These are phyloP conservation scores for Ptilorrhoa leucosticta DNA, from an alignment of 2,113 vertebrate genomes.

Conservation along the genomic window DNA sequence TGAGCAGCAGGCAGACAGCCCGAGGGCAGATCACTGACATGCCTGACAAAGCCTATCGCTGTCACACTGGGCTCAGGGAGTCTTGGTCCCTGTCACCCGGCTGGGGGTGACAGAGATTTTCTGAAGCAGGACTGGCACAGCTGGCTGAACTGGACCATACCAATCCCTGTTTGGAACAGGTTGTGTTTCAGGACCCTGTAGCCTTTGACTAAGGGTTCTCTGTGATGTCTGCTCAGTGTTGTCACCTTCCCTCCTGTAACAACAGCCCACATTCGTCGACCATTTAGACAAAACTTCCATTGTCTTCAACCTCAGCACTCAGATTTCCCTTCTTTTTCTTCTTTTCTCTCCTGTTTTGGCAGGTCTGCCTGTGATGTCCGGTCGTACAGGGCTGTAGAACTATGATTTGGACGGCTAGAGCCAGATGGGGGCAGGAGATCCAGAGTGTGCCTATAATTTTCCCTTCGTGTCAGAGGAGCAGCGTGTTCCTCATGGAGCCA, in stretches of 20 bases:
- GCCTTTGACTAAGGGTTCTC: background rate
- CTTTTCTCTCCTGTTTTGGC: background rate
- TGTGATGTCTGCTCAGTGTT: fast-evolving
- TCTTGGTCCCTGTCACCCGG: background rate
- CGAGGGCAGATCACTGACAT: fast-evolving
- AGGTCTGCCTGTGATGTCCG: background rate
- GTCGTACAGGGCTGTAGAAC: background rate
- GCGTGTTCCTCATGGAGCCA: fast-evolving
- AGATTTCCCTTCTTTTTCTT: background rate
- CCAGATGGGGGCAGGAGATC: fast-evolving
- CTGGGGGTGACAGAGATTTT: background rate
- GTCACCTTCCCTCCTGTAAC: background rate
- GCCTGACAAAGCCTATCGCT: background rate
- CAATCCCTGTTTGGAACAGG: background rate
- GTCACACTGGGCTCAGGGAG: background rate
- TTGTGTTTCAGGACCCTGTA: fast-evolving
- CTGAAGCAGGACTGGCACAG: background rate
- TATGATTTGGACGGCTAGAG: background rate
- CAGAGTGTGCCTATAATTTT: background rate
- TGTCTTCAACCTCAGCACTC: too few species aligned
- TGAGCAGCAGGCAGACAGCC: background rate
- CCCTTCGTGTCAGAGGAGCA: background rate
- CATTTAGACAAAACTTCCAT: background rate
- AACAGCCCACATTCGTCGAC: background rate
- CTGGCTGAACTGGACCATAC: background rate